Evolutionary conservation across 2,113 vertebrate genomes (phyloP).

Genomic region (Neogobius melanostomus): DNA sequence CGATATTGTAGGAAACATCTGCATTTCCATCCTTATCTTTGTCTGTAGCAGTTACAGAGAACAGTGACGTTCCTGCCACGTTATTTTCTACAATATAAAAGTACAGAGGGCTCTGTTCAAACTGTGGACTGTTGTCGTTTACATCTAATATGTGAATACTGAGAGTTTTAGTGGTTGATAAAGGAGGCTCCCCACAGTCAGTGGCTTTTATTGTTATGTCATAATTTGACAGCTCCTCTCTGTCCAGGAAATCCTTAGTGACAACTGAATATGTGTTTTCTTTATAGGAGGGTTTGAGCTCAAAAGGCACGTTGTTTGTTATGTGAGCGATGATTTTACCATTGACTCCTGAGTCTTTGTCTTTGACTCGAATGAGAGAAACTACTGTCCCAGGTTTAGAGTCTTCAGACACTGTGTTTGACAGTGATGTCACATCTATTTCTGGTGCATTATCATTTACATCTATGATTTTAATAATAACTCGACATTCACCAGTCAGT

Average conservation of each 20-base stretch:
- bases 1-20: slow-evolving; percentile 50
- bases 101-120: slow-evolving; percentile 27
- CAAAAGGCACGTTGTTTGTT: slow-evolving; percentile 48
- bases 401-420: slow-evolving; percentile 51
- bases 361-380: slow-evolving; percentile 53
- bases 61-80: slow-evolving; percentile 30
- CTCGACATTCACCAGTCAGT: slow-evolving; percentile 30
- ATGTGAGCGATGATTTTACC: slow-evolving; percentile 54
- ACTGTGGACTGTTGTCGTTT: slow-evolving; percentile 58
- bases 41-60: slow-evolving; percentile 59
- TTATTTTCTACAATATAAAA: slow-evolving; percentile 68
- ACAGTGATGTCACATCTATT: slow-evolving; percentile 66
- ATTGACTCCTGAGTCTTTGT: slow-evolving; percentile 63
- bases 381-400: slow-evolving; percentile 51
- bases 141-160: slow-evolving; percentile 62
- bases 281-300: slow-evolving; percentile 52
- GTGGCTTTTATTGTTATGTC: slow-evolving; percentile 54
- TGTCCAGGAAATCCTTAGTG: slow-evolving; percentile 61
- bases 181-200: slow-evolving; percentile 61
- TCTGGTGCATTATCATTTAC: slow-evolving; percentile 79
- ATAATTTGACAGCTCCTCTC: slow-evolving; percentile 58
- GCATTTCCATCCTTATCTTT: slow-evolving; percentile 57
- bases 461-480: slow-evolving; percentile 69
- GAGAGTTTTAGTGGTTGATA: slow-evolving; percentile 54
- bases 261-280: slow-evolving; percentile 65